Evolutionary conservation across 2,797 vertebrate genomes (phyloP).

Genomic region (Lagorchestes hirsutus): DNA sequence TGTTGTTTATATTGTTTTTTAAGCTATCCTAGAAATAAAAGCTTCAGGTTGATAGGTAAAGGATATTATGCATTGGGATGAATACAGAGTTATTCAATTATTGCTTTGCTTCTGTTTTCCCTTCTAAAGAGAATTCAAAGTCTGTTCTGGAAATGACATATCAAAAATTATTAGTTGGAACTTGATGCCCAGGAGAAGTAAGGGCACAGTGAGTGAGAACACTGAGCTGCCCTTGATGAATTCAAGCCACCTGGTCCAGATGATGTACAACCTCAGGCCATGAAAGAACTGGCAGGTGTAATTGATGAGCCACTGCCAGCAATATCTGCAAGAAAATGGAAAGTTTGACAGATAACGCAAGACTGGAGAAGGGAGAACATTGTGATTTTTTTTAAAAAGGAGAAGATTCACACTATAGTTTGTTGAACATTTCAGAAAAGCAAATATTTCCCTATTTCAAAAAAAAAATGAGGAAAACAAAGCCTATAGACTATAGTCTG

Average conservation of each 20-base stretch:
- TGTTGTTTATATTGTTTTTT: not conserved
- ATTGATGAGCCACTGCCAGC: not conserved
- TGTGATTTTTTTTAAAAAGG: not conserved
- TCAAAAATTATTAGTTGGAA: not conserved
- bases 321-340: not conserved
- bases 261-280: not conserved
- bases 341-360: not conserved
- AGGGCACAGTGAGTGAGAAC: not conserved
- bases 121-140: not conserved
- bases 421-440: not conserved
- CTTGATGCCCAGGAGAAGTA: not conserved
- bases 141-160: not conserved
- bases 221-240: not conserved
- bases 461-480: not conserved
- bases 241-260: slow-evolving; percentile 1
- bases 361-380: not conserved
- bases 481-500: not conserved
- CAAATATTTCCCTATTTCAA: not conserved
- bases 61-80: not conserved
- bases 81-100: not conserved
- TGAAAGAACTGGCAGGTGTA: not conserved
- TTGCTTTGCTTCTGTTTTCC: not conserved
- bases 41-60: not conserved
- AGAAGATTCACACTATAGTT: not conserved
- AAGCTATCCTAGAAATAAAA: not conserved